These are phyloP conservation scores for Smutsia gigantea DNA, from an alignment of 2,797 vertebrate species.

Conservation along the genomic window DNA sequence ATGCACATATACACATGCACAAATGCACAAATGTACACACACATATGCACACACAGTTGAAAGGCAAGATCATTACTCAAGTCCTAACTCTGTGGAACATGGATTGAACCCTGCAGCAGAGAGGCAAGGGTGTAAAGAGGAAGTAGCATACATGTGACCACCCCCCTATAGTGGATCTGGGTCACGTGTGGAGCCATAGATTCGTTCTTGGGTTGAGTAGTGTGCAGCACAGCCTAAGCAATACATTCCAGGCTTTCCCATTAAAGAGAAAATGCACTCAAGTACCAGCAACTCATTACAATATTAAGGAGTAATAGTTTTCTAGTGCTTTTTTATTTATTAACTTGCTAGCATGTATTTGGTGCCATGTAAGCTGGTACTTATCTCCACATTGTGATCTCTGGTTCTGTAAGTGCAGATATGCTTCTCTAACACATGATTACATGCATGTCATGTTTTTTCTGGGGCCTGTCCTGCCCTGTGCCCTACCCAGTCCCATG, in stretches of 20 bases:
- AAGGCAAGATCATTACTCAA: not conserved
- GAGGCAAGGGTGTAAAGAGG: too few relatives aligned
- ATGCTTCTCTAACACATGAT: accelerated
- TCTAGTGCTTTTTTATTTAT: not conserved
- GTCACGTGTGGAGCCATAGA: too few relatives aligned
- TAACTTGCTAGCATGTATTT: not conserved
- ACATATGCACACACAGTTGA: not conserved
- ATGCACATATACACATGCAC: too few relatives aligned
- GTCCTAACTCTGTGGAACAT: accelerated
- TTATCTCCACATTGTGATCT: accelerated
- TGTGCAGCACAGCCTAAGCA: too few relatives aligned
- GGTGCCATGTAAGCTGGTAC: accelerated
- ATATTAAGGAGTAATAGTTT: not conserved
- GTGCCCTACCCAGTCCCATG: not conserved
- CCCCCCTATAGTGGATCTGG: not conserved
- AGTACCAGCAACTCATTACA: not conserved
- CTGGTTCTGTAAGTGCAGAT: not conserved
- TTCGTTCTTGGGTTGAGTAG: not conserved
- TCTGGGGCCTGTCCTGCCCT: not conserved
- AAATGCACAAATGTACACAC: not conserved
- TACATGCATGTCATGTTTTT: not conserved
- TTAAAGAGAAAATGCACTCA: not conserved
- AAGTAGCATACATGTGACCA: too few relatives aligned
- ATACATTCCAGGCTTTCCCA: not conserved
- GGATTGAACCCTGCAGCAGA: not conserved